Evolutionary conservation across 2,113 vertebrate species (phyloP).

Genomic region (Rhombomys opimus): DNA sequence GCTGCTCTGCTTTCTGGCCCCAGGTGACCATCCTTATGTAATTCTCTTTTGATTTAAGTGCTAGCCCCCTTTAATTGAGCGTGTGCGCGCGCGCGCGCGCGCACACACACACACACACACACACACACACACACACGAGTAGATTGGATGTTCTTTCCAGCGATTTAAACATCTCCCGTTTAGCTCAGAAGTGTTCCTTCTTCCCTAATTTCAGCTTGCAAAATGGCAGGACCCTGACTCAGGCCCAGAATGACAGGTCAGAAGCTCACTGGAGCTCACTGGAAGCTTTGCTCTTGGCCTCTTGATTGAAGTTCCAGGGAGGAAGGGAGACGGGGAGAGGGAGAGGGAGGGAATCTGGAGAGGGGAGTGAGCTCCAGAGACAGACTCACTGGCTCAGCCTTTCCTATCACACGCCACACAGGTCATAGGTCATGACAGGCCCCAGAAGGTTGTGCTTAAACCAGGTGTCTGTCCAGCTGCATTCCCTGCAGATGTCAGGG

Average conservation of each 20-base stretch:
- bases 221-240: neutral
- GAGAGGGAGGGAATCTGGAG: neutral
- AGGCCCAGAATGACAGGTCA: neutral
- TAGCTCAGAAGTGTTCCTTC: neutral
- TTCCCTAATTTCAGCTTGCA: constrained; percentile 15
- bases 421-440: neutral
- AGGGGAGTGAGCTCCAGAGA: neutral
- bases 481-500: neutral
- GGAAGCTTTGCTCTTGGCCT: neutral
- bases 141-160: neutral
- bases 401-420: neutral
- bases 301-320: constrained; percentile 13
- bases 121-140: too few species aligned
- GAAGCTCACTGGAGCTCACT: neutral
- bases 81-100: too few species aligned
- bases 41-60: neutral
- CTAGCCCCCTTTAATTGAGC: neutral
- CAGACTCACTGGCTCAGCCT: neutral
- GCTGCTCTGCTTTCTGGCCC: neutral
- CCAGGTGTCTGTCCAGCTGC: neutral
- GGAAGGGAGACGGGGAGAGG: neutral
- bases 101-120: neutral
- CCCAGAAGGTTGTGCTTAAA: neutral
- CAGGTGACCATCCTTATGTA: too few species aligned
- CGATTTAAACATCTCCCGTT: neutral